A percentile compares a stretch with the other conserved stretches of the same genome.
These are phyloP conservation scores for Chironex yamaguchii DNA, from an alignment of 30 jellyfish, hydroid and myxozoan genomes.

Conservation along the genomic window DNA sequence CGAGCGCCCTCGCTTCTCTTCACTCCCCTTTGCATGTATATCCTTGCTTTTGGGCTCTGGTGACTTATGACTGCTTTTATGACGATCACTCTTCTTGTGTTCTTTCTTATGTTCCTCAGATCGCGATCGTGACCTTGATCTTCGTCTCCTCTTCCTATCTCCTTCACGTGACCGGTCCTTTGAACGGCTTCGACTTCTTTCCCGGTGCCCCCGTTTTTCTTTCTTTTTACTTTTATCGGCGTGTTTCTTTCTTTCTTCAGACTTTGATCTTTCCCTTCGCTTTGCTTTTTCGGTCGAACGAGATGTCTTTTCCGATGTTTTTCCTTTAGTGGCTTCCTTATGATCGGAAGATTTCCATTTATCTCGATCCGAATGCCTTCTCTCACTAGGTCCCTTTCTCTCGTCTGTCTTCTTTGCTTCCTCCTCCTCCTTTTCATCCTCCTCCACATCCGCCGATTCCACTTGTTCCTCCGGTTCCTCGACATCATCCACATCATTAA, in stretches of 20 bases:
- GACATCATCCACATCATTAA: conserved; percentile 1
- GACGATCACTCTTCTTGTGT: conserved; percentile 12
- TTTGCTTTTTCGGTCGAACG: conserved; percentile 18
- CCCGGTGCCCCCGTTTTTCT: conserved; percentile 1
- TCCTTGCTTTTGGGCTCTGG: conserved; percentile 6
- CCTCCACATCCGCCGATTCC: conserved; percentile 21
- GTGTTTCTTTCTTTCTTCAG: conserved; percentile 18
- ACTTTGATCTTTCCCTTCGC: conserved; percentile 41
- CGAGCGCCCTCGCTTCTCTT: conserved; percentile 38
- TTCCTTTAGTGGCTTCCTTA: not conserved
- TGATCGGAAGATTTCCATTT: not conserved
- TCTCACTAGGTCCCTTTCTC: conserved; percentile 1
- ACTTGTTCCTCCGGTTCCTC: conserved; percentile 1
- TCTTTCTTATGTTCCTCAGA: conserved; percentile 19
- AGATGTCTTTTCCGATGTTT: not conserved
- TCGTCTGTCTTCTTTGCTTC: not conserved
- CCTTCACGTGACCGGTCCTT: not conserved
- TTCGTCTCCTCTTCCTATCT: conserved; percentile 28
- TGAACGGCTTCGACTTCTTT: not conserved
- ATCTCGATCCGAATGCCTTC: not conserved
- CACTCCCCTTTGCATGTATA: not conserved
- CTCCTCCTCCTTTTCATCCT: conserved; percentile 1
- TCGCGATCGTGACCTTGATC: conserved; percentile 39
- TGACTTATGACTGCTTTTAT: conserved; percentile 43
- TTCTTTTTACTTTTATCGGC: conserved; percentile 21